Evolutionary conservation across 2,888 invertebrate species (phyloP), one percentile per base, ranked within the genome.

Genomic region (Boloria selene): DNA sequence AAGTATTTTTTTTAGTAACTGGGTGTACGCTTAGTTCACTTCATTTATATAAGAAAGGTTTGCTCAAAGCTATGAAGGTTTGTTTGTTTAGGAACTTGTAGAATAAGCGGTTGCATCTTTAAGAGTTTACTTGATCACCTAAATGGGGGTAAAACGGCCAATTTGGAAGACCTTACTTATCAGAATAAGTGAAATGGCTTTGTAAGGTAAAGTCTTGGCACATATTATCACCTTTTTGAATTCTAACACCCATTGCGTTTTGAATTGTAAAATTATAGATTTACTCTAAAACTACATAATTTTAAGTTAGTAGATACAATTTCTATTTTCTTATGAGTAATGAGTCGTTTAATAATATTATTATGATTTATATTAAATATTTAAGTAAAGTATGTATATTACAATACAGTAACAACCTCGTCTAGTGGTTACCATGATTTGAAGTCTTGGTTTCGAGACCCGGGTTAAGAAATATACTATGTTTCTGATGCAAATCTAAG

Each of bases 41-140:
- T 47, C 14, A 44, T 44, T 59, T 51, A 50, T n/a, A 17, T 62
- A 44, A 64, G 31, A 54, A 60, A 68, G 62, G 62, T 59, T 49
- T 22, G 50, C 59, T 59, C 54, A 61, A 47, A 56, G 44, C 56
- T 58, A 51, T 61, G 52, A 16, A 55, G 55, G 49, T 53, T 49
- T 69, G 72, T 73, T 72, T 73, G 65, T 71, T 72, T 72, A 71
- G 73, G 72, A 66, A 65, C 67, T 63, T 71, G 71, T 69, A 68
- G 70, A 73, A 70, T 73, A 72, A 72, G 72, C 71, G 69, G 69
- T 72, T 68, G 68, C 56, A 55, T 65, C 64, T 68, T 70, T 64
- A 68, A 51, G 68, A 65, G 70, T 54, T 70, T 61, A 68, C 68
- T 63, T 61, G 61, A 66, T 68, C 68, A 55, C 61, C 64, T 70